phyloP scores from a whole-genome alignment of 2,888 invertebrate species.

The Orgyia antiqua region DNA sequence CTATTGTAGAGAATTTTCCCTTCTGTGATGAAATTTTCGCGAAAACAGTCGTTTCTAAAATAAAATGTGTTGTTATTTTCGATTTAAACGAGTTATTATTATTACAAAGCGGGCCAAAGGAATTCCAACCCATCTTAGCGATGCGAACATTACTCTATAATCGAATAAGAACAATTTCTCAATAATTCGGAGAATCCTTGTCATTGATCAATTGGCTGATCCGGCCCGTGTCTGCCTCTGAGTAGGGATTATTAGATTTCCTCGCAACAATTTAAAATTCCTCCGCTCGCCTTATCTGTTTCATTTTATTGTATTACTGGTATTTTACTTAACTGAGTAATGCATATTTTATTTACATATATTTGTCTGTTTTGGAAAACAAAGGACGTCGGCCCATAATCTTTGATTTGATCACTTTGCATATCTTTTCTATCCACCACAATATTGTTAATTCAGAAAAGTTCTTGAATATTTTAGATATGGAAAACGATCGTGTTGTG shows the following conservation, averaged over 20 bases:
- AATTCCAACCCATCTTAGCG: constrained; percentile 10
- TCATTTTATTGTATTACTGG: constrained; percentile 26
- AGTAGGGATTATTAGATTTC: constrained; percentile 47
- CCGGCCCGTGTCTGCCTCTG: constrained; percentile 27
- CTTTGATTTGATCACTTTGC: too few species aligned
- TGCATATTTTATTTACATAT: constrained; percentile 15
- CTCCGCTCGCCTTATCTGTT: constrained; percentile 27
- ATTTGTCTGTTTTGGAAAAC: neutral
- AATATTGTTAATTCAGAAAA: too few species aligned
- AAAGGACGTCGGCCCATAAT: too few species aligned
- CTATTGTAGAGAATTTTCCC: too few species aligned
- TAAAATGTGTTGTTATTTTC: constrained; percentile 9
- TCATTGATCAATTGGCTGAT: constrained; percentile 51
- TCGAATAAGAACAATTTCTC: constrained; percentile 36
- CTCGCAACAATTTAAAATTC: constrained; percentile 39
- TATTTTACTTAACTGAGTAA: constrained; percentile 16
- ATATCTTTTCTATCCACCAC: too few species aligned
- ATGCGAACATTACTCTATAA: constrained; percentile 19
- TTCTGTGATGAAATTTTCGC: neutral
- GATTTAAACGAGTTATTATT: constrained; percentile 7
- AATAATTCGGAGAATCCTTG: constrained; percentile 41
- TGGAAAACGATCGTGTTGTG: too few species aligned
- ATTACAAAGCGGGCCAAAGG: constrained; percentile 14
- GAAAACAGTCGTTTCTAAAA: neutral
- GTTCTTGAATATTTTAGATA: too few species aligned